These are phyloP conservation scores for Megaptera novaeangliae DNA, from an alignment of 2,113 vertebrate species.

Conservation along the genomic window DNA sequence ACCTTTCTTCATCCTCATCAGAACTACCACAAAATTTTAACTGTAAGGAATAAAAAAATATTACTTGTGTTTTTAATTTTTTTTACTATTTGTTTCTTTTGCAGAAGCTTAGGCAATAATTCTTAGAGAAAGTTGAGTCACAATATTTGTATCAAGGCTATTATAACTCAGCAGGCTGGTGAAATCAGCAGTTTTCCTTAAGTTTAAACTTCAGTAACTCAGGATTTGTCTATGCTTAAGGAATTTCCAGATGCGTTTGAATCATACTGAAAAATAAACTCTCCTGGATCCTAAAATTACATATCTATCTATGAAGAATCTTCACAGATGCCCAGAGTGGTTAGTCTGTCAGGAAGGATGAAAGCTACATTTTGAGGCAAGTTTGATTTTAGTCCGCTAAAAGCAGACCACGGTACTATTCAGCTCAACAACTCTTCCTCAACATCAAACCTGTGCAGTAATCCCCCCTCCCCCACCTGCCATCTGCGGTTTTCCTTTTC, in stretches of 20 bases:
- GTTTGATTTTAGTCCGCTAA: background rate
- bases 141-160: background rate
- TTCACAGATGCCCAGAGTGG: background rate
- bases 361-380: background rate
- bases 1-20: background rate
- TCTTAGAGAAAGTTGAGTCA: background rate
- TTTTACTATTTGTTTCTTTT: constrained; percentile 4
- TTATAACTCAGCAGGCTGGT: background rate
- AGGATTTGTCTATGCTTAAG: background rate
- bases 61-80: background rate
- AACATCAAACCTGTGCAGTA: background rate
- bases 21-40: background rate
- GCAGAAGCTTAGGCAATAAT: background rate
- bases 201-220: background rate
- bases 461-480: background rate
- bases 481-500: background rate
- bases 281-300: background rate
- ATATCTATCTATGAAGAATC: background rate
- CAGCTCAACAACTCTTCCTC: background rate
- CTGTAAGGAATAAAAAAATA: background rate
- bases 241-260: background rate
- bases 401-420: background rate
- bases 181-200: constrained; percentile 16
- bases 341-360: background rate
- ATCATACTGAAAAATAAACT: background rate